Conservation (phyloP, 2,113 vertebrate genomes). For the Phyllopteryx taeniolatus region DNA sequence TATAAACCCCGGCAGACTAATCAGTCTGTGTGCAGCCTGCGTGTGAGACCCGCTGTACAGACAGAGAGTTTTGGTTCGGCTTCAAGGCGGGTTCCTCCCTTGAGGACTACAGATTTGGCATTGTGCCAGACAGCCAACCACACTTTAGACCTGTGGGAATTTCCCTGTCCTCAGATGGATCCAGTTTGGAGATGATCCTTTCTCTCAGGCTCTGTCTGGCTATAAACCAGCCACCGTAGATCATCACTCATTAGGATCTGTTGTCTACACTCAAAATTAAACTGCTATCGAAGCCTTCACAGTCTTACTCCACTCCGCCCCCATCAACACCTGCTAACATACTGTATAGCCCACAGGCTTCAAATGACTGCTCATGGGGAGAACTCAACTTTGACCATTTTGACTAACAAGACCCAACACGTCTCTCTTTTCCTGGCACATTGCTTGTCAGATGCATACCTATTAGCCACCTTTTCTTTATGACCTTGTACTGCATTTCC, state of each 20-base stretch:
- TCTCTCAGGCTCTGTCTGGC: slow-evolving; percentile 34
- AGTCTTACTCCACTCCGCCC: slow-evolving; percentile 41
- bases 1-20: slow-evolving; percentile 58
- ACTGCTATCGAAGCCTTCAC: slow-evolving; percentile 30
- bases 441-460: slow-evolving; percentile 9
- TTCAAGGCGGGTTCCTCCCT: background rate
- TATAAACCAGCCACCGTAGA: slow-evolving; percentile 34
- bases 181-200: slow-evolving; percentile 30
- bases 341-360: slow-evolving; percentile 23
- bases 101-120: slow-evolving; percentile 16
- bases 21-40: slow-evolving; percentile 56
- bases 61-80: background rate
- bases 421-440: slow-evolving; percentile 29
- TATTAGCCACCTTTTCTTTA: background rate
- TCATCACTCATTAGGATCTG: slow-evolving; percentile 49
- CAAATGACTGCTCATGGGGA: slow-evolving; percentile 25
- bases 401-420: slow-evolving; percentile 41
- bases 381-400: slow-evolving; percentile 22
- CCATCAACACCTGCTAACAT: slow-evolving; percentile 63
- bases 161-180: slow-evolving; percentile 44
- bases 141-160: slow-evolving; percentile 39
- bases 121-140: slow-evolving; percentile 25
- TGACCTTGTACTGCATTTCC: slow-evolving; percentile 25
- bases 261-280: slow-evolving; percentile 38
- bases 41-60: slow-evolving; percentile 26